Base-by-base conservation (phyloP, 2,888 invertebrate genomes). In the Argyresthia albistria region DNA sequence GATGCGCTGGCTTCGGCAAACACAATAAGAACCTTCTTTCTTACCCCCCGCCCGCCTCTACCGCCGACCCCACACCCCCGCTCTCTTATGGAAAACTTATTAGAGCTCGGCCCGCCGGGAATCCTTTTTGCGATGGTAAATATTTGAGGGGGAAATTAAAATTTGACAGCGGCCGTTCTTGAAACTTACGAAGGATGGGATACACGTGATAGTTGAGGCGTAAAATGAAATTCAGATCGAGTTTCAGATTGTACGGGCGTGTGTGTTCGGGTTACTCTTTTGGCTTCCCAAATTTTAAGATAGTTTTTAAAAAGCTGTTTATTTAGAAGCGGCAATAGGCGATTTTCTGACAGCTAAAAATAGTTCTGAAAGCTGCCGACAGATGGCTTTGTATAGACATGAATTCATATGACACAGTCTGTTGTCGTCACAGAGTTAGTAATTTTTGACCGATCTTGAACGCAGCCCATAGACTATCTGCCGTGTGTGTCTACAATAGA, bases 121-220 rank as follows among this genome's bases (percentile, higher is more conserved):
- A 87, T 86, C 87, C 87, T 86, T 87, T 87, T 86, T 86, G 86
- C 84, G 80, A 80, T 79, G 80, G 86, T 82, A 87, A 87, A 87
- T 87, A 86, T 87, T 87, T 87, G 87, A 87, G 79, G 75, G 80
- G 86, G 87, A 86, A 87, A 87, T 86, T 87, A 87, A 87, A 87
- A 87, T 86, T 87, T 86, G 86, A 87, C 86, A 84, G 83, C 84
- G 81, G 76, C 76, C 80, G 82, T 72, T 79, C 71, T 68, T 69
- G 72, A 42, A 49, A 54, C 15, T 51, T 37, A 36, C 74, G 75
- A 69, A 76, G 79, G 76, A 75, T 76, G 76, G 77, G 76, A 48
- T 14, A 35, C 73, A 78, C 80, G 86, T 83, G 83, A 80, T 82
- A 79, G 74, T 79, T 79, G 79, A 76, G 77, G 82, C 84, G 84